phyloP scores from a whole-genome alignment of 2,113 vertebrate species.

The Thomomys bottae region DNA sequence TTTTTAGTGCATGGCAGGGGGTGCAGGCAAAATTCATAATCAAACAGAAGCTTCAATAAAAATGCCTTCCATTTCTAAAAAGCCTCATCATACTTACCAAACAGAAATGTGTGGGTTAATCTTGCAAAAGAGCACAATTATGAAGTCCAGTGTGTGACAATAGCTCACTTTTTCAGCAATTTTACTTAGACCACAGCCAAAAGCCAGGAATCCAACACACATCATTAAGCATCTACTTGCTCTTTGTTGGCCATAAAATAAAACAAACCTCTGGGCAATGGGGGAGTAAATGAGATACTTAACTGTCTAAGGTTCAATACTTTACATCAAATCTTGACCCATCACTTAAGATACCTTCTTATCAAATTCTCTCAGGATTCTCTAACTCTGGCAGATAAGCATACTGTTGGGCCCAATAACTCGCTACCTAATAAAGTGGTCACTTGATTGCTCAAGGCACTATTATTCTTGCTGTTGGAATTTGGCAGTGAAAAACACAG shows the following conservation, averaged over 20 bases:
- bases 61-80: not conserved
- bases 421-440: not conserved
- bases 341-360: not conserved
- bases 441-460: not conserved
- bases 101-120: not conserved
- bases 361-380: constrained; percentile 30
- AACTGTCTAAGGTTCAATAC: not conserved
- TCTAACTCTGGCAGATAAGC: not conserved
- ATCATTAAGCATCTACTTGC: not conserved
- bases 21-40: not conserved
- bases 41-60: not conserved
- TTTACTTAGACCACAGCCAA: not conserved
- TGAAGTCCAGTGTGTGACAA: not conserved
- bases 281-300: not conserved
- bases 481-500: not conserved
- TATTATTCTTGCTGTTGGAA: not conserved
- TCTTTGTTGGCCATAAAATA: not conserved
- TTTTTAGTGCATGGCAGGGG: constrained; percentile 49
- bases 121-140: constrained; percentile 5
- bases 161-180: constrained; percentile 2
- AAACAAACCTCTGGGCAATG: not conserved
- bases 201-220: not conserved
- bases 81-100: not conserved
- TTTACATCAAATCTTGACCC: not conserved
- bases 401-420: not conserved